Base-by-base conservation (phyloP, 2,797 vertebrate species). In the Cercopithecus mitis region DNA sequence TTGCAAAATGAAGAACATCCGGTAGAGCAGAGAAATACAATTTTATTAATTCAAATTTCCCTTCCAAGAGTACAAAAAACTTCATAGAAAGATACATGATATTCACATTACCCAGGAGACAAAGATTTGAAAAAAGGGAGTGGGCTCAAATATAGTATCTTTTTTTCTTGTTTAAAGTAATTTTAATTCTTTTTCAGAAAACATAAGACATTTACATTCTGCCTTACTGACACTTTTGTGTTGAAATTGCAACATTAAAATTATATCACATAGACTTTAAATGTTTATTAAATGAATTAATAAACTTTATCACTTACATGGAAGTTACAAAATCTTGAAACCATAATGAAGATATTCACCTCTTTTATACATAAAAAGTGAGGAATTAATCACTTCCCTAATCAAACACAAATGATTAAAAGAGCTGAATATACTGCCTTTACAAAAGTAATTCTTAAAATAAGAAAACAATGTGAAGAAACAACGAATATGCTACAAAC, bases 181-280 rank as follows among this genome's bases (percentile, higher is more conserved):
- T 88, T 91, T 67, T 75, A 41, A 67, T 75, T 83, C 41, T 1
- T n/a, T 89, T 83, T 88, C 47, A 77, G 12, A 47, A 95, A 91
- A 70, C 41, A 45, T 50, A 83, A 82, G 7, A 80, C 15, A 81
- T 81, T 82, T 75, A 57, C 7, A 70, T 95, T 61, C 55, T 30
- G 6, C 61, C 39, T 83, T 88, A 55, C 41, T 81, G 43, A 91
- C 1, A 43, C n/a, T 73, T 88, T 79, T n/a, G 13, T 76, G 36
- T 80, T 89, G 57, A 93, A 89, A 81, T 77, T 83, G 92, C 76
- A 90, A 76, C 43, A 30, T 47, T 88, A 91, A 93, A 92, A 95
- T 7, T 89, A 5, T n/a, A 84, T 92, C 30, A 27, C n/a, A 41
- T n/a, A 58, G 41, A 52, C 9, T 92, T 96, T 61, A 83, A 90